A percentile compares a stretch with the other conserved stretches of the same genome.
Conservation (phyloP, 2,888 invertebrate genomes). For the Agrilus mali region DNA sequence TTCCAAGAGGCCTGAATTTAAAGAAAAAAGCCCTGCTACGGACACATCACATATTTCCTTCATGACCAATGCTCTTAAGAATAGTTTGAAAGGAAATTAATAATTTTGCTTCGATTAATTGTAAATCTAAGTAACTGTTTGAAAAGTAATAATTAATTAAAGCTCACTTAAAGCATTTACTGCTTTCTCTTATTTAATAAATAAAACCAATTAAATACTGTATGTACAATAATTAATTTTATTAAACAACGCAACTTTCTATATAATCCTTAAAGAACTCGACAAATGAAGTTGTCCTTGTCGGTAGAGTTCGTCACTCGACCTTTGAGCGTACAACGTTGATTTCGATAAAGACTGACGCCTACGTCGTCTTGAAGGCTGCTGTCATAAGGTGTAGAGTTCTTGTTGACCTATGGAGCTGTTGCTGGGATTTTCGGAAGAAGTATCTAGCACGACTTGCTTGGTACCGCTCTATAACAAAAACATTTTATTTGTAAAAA, state of each 20-base stretch:
- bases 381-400: conserved; percentile 56
- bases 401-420: conserved; percentile 53
- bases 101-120: too few relatives aligned
- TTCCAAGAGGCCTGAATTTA: conserved; percentile 38
- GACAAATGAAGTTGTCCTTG: background rate
- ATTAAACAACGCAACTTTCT: too few relatives aligned
- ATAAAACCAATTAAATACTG: too few relatives aligned
- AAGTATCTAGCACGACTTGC: conserved; percentile 27
- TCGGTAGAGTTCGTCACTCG: background rate
- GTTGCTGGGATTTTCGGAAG: conserved; percentile 38
- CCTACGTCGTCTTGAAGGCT: conserved; percentile 35
- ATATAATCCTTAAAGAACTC: too few relatives aligned
- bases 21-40: conserved; percentile 24
- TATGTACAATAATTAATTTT: too few relatives aligned
- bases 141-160: too few relatives aligned
- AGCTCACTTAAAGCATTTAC: too few relatives aligned
- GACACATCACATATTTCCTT: conserved; percentile 18
- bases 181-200: too few relatives aligned
- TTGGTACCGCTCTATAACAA: conserved; percentile 11
- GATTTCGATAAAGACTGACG: conserved; percentile 18
- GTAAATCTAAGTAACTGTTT: too few relatives aligned
- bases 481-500: too few relatives aligned
- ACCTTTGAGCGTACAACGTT: too few relatives aligned
- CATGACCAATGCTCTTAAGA: background rate
- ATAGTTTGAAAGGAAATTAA: conserved; percentile 9